Evolutionary conservation across 2,888 invertebrate species (phyloP), one percentile per base, ranked within the genome.

Genomic region (Camptogramma bilineatum): DNA sequence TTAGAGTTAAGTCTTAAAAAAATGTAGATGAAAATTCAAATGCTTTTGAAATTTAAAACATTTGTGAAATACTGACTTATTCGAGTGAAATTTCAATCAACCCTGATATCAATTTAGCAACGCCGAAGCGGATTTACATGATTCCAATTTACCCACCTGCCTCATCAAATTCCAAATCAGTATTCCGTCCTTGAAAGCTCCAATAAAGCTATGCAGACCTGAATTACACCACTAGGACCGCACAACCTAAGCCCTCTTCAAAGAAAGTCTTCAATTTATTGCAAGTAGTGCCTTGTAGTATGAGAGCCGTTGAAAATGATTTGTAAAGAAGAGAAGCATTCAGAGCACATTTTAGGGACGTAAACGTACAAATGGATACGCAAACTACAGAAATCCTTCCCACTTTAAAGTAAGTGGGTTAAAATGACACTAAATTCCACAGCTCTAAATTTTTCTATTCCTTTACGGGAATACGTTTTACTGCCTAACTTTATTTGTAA

Each of bases 101-200:
- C 46, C 57, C 42, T 56, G 54, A 58, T 60, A 56, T 62, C 65
- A 66, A 58, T 66, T 66, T 61, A 58, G 62, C 58, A 51, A 52
- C 52, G 53, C 16, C 54, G 51, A 57, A 48, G 48, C 34, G 52
- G 51, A 66, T 66, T 66, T 62, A 66, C 65, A 66, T 66, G 65
- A 66, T 66, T 66, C 65, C 65, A 66, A 66, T 66, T 66, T 66
- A 66, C 65, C 65, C 58, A 66, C 65, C 65, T 66, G 65, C 65
- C 65, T 66, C 62, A 69, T 64, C 64, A 64, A 66, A 67, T 62
- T 63, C 59, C 59, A 58, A 65, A 62, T 66, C 64, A 66, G 62
- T 62, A 66, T 66, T 66, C 65, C 57, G 54, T 58, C 54, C 58
- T 62, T 62, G 65, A 66, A 62, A 52, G 62, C 58, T 62, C 31